These are phyloP conservation scores for Herpetotheres cachinnans DNA, from an alignment of 2,113 vertebrate species.

Conservation along the genomic window DNA sequence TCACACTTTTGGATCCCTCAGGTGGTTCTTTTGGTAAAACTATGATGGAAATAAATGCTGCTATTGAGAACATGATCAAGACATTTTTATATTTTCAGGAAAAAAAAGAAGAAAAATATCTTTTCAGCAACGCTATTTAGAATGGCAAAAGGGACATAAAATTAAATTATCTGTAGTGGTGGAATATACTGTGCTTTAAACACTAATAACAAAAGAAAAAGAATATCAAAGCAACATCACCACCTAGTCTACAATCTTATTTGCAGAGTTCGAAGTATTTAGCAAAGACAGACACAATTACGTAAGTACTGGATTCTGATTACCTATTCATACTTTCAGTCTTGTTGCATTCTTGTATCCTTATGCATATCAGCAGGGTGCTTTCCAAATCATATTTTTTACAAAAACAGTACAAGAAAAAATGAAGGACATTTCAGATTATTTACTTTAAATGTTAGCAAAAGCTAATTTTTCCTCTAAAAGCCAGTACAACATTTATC, in stretches of 20 bases:
- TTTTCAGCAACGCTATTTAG: not conserved
- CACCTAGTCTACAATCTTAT: not conserved
- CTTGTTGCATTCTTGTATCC: not conserved
- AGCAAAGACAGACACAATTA: not conserved
- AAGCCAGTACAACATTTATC: not conserved
- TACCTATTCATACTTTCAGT: not conserved
- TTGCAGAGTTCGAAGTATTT: not conserved
- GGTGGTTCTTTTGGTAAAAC: not conserved
- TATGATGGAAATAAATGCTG: not conserved
- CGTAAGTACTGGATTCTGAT: not conserved
- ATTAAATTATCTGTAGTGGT: not conserved
- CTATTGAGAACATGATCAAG: not conserved
- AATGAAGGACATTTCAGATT: not conserved
- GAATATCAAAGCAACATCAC: not conserved
- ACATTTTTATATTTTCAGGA: not conserved
- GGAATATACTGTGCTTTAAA: not conserved
- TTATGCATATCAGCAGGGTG: not conserved
- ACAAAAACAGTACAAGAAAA: not conserved
- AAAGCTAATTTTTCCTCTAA: not conserved
- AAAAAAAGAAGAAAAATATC: rapidly evolving
- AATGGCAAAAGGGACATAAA: not conserved
- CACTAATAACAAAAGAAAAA: not conserved
- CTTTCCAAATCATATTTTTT: not conserved
- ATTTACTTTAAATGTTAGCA: not conserved
- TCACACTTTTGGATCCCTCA: not conserved